Evolutionary conservation across 2,888 invertebrate species (phyloP).

Genomic region (Drosophila conformis): DNA sequence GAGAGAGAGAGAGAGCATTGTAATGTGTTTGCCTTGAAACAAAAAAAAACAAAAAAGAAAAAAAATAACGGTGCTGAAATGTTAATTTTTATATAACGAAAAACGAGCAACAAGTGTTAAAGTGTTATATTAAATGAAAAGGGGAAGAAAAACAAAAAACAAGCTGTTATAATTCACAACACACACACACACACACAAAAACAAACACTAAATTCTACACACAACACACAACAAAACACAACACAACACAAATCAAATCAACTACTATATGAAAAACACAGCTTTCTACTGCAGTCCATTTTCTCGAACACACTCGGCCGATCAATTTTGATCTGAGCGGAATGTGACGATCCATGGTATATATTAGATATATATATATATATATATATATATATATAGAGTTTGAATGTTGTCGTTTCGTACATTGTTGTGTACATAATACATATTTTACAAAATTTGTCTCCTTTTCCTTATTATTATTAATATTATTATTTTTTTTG

Average conservation of each 20-base stretch:
- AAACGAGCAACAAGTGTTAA: conserved; percentile 65
- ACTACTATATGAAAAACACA: conserved; percentile 21
- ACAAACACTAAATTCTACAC: background rate
- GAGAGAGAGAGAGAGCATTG: conserved; percentile 45
- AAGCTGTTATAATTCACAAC: conserved; percentile 57
- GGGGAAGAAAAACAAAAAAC: conserved; percentile 33
- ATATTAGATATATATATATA: background rate
- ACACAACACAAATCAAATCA: background rate
- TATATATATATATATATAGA: background rate
- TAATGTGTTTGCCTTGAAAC: conserved; percentile 82
- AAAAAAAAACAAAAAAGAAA: conserved; percentile 44
- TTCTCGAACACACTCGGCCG: background rate
- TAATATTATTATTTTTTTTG: background rate
- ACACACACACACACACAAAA: conserved; percentile 2
- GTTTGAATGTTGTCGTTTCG: conserved; percentile 29
- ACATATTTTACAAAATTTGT: conserved; percentile 20
- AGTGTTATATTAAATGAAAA: conserved; percentile 57
- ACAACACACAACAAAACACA: conserved; percentile 3
- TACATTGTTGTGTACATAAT: conserved; percentile 14
- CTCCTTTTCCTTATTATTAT: background rate
- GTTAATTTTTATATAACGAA: conserved; percentile 77
- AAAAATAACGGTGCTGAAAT: conserved; percentile 84
- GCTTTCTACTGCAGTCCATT: conserved; percentile 2
- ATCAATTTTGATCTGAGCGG: conserved; percentile 2
- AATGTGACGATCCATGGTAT: background rate